Percentiles rank a stretch among this genome's conserved stretches.
Conservation (phyloP, 2,888 invertebrate genomes). For the Entomobrya multifasciata region DNA sequence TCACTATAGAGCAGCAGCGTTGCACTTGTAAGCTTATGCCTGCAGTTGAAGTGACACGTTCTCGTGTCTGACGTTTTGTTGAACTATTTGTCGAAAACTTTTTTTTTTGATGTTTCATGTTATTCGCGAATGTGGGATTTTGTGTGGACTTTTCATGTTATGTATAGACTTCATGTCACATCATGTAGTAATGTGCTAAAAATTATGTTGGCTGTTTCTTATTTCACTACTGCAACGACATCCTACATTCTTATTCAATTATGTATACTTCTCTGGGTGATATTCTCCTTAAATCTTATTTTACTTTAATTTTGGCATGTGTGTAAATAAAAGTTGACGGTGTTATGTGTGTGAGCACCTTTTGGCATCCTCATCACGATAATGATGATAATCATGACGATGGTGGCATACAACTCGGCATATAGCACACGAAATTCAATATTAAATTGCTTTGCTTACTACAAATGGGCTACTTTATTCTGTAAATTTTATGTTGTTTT, state of each 20-base stretch:
- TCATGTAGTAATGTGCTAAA: slow-evolving; percentile 43
- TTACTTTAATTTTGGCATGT: slow-evolving; percentile 71
- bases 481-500: slow-evolving; percentile 6
- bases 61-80: slow-evolving; percentile 71
- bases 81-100: slow-evolving; percentile 65
- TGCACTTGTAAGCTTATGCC: neutral
- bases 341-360: slow-evolving; percentile 59
- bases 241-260: slow-evolving; percentile 60
- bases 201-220: slow-evolving; percentile 46
- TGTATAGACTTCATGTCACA: slow-evolving; percentile 57
- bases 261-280: slow-evolving; percentile 61
- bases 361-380: slow-evolving; percentile 41
- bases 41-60: slow-evolving; percentile 67
- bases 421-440: neutral
- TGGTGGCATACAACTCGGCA: slow-evolving; percentile 1
- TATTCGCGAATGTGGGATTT: slow-evolving; percentile 18
- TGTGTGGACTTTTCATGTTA: slow-evolving; percentile 63
- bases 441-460: neutral
- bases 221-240: neutral
- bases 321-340: slow-evolving; percentile 57
- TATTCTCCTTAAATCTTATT: slow-evolving; percentile 68
- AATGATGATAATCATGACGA: slow-evolving; percentile 3
- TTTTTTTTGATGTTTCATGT: slow-evolving; percentile 43
- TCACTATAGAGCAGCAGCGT: slow-evolving; percentile 17
- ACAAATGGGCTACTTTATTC: neutral